Conservation (phyloP, 2,888 invertebrate species). For the Drosophila formosana region DNA sequence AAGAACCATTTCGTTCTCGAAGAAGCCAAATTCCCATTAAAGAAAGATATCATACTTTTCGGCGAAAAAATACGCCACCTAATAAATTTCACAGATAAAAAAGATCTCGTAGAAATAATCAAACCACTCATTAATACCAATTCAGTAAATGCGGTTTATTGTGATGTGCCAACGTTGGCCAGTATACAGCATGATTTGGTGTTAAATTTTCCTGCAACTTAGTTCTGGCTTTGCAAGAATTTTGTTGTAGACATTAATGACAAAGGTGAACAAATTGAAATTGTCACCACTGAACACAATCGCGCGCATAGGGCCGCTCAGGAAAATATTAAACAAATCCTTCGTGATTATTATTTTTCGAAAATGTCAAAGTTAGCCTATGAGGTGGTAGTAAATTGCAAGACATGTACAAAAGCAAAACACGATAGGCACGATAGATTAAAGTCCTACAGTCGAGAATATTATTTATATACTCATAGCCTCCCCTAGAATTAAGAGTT, state of each 20-base stretch:
- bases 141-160: neutral
- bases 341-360: neutral
- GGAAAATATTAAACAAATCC: neutral
- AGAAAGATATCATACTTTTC: neutral
- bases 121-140: neutral
- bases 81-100: neutral
- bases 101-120: neutral
- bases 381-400: neutral
- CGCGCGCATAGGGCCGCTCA: neutral
- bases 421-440: neutral
- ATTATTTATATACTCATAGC: no score
- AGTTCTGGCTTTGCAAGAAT: no score
- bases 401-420: neutral
- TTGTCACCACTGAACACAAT: neutral
- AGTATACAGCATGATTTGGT: neutral
- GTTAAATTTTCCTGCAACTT: neutral
- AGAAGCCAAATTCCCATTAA: neutral
- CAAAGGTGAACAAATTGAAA: no score
- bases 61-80: neutral
- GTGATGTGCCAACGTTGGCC: neutral
- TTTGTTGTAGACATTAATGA: no score
- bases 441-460: no score
- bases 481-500: no score
- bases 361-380: neutral
- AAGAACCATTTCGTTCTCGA: slow-evolving; percentile 11